Evolutionary conservation across 1,140 invertebrate genomes (phyloP), one percentile per base, ranked within the genome.

Genomic region (Drosophila nannoptera): DNA sequence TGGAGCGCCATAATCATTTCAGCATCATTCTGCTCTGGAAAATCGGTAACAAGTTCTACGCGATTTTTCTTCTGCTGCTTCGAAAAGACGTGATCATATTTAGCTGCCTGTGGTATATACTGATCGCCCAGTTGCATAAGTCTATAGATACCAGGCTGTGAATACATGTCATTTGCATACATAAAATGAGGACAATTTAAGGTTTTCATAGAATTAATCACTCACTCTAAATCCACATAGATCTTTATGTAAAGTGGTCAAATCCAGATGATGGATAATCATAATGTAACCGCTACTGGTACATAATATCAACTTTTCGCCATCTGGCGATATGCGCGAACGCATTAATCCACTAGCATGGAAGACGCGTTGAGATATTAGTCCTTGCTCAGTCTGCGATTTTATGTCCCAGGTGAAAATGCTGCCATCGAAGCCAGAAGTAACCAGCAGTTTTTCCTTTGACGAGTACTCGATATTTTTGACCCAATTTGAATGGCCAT

Each of bases 381-480:
- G 91, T 71, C 94, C 95, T 77, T 93, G 93, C 82, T 96, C 95
- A 29, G 94, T 94, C 81, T 92, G 95, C 88, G 93, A 96, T 90
- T 97, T 97, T 29, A 98, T 96, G 88, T 98, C 96, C 97, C 97
- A 98, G 2, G 96, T 95, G 81, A 96, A 97, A 89, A 98, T 96
- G 73, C 94, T 96, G 11, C 97, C 97, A 90, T 98, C 97, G 90
- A 98, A 96, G 5, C 96, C 96, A 36, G 96, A 97, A 4, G 96
- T 97, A 3, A 98, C 93, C 22, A 98, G 91, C 4, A 97, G 90
- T 60, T 96, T 94, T 81, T 96, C 94, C 73, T 93, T 94, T n/a
- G 93, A 92, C 48, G 95, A 96, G 88, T 96, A 98, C 88, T 98
- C 97, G 67, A 98, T 97, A 89, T 97, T 98, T 90, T 98, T 98